Evolutionary conservation across 1,140 invertebrate species (phyloP).

Genomic region (Sycophaga agraensis): DNA sequence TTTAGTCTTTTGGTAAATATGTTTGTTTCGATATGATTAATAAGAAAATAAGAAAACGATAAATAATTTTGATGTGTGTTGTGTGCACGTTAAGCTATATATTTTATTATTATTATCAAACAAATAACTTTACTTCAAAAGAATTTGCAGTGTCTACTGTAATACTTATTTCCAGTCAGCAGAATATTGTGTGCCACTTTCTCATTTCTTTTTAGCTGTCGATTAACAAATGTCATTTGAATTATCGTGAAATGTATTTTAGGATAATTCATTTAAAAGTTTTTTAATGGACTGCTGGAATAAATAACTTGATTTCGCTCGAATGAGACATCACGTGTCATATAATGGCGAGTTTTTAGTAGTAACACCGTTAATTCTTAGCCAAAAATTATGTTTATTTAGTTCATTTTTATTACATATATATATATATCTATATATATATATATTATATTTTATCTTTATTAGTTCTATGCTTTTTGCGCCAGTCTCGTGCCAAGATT

Average conservation of each 20-base stretch:
- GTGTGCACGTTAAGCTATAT: no score
- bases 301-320: not conserved
- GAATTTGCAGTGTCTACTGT: not conserved
- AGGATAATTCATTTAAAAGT: no score
- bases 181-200: not conserved
- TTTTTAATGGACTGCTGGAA: not conserved
- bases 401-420: not conserved
- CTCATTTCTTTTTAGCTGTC: not conserved
- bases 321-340: constrained; percentile 7
- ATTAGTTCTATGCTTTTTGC: no score
- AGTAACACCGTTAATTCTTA: constrained; percentile 53
- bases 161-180: not conserved
- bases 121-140: no score
- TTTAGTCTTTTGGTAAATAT: no score
- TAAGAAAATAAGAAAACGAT: no score
- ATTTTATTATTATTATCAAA: no score
- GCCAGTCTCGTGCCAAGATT: no score
- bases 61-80: no score
- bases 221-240: not conserved
- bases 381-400: constrained; percentile 58
- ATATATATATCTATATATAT: not conserved
- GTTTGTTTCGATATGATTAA: no score
- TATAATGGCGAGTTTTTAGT: constrained; percentile 19
- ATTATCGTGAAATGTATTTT: not conserved
- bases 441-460: no score